Conservation (phyloP, 2,888 invertebrate species). For the Polymixis lichenea region DNA sequence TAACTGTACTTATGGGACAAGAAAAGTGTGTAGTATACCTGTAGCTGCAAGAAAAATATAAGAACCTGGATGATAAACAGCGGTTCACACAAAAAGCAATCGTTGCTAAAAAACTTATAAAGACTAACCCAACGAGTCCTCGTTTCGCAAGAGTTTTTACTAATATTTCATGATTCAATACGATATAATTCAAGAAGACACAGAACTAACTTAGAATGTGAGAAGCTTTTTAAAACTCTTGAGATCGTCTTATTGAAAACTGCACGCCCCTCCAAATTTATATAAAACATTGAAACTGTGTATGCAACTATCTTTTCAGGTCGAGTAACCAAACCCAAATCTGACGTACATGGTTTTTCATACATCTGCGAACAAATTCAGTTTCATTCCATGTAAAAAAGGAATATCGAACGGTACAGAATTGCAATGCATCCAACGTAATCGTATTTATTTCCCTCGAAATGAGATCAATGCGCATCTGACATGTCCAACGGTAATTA, state of each 20-base stretch:
- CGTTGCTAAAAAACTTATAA: neutral
- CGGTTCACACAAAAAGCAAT: neutral
- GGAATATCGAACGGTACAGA: neutral
- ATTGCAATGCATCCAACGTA: neutral
- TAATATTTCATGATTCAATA: too few relatives aligned
- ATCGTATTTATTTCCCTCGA: conserved; percentile 1
- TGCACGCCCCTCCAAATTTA: too few relatives aligned
- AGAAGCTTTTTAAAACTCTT: too few relatives aligned
- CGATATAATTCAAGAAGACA: too few relatives aligned
- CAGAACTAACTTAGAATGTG: too few relatives aligned
- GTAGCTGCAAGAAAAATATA: neutral
- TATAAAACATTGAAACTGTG: too few relatives aligned
- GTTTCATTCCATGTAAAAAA: neutral
- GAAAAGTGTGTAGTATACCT: neutral
- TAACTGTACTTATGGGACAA: neutral
- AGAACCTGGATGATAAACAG: neutral
- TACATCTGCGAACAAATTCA: too few relatives aligned
- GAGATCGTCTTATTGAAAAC: too few relatives aligned
- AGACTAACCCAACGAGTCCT: neutral
- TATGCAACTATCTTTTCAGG: too few relatives aligned
- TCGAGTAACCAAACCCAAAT: too few relatives aligned
- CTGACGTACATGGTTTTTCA: too few relatives aligned
- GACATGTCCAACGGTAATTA: conserved; percentile 13
- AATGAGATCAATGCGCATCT: conserved; percentile 24
- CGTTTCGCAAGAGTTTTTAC: too few relatives aligned